phyloP scores from a whole-genome alignment of 1,140 invertebrate genomes.

The Spodoptera litura region DNA sequence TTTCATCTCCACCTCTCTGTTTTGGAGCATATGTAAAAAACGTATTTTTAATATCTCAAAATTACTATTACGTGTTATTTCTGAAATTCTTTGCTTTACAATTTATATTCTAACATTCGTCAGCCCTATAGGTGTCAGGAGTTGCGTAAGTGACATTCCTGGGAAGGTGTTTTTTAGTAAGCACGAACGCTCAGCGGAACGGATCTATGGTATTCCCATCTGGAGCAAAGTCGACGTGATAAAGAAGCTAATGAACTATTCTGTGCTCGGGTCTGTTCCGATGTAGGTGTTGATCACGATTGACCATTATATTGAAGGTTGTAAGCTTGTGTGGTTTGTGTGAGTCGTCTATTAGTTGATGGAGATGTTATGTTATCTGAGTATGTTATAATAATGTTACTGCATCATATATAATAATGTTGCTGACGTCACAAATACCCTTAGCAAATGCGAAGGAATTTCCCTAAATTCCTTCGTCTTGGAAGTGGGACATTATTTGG shows the following conservation, averaged over 20 bases:
- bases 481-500: not conserved
- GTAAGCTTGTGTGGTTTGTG: not conserved
- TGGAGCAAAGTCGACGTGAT: slow-evolving; percentile 56
- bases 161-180: slow-evolving; percentile 74
- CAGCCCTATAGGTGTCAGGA: slow-evolving; percentile 59
- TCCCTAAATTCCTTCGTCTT: not conserved
- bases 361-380: too few relatives aligned
- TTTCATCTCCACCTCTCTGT: too few relatives aligned
- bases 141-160: slow-evolving; percentile 80
- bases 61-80: too few relatives aligned
- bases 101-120: not conserved
- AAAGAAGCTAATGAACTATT: slow-evolving; percentile 67
- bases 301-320: slow-evolving; percentile 1
- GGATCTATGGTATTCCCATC: slow-evolving; percentile 76
- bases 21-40: too few relatives aligned
- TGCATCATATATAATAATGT: not conserved
- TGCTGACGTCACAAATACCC: not conserved
- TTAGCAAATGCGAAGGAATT: slow-evolving; percentile 5
- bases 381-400: too few relatives aligned
- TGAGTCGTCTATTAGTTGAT: not conserved
- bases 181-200: slow-evolving; percentile 67
- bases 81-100: not conserved
- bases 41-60: too few relatives aligned
- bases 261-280: slow-evolving; percentile 10
- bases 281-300: slow-evolving; percentile 9